Conservation (phyloP, 2,888 invertebrate genomes). For the Aphidius colemani region DNA sequence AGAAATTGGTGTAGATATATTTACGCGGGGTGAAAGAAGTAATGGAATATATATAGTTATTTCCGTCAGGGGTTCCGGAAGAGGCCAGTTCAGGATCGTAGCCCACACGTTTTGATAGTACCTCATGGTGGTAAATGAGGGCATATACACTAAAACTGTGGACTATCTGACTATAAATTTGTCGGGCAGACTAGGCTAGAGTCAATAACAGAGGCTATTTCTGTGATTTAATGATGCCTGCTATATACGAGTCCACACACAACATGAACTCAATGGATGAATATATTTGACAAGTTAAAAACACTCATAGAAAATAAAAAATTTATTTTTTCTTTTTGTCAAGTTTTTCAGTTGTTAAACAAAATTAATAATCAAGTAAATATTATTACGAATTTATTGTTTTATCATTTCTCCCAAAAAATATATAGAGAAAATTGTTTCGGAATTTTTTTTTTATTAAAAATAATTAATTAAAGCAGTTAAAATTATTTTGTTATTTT, state of each 20-base stretch:
- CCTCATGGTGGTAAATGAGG: slow-evolving; percentile 32
- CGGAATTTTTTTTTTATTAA: no score
- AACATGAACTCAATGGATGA: slow-evolving; percentile 12
- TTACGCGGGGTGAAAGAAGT: no score
- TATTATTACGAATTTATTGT: no score
- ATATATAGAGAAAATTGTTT: no score
- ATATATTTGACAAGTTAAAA: no score
- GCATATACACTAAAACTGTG: slow-evolving; percentile 49
- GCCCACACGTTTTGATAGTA: slow-evolving; percentile 23
- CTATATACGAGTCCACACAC: slow-evolving; percentile 34
- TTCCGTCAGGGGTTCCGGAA: slow-evolving; percentile 27
- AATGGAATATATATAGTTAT: not conserved
- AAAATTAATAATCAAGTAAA: no score
- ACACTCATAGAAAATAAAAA: not conserved
- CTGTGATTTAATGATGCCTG: slow-evolving; percentile 59
- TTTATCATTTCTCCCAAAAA: no score
- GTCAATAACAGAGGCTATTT: slow-evolving; percentile 60
- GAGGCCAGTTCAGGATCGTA: slow-evolving; percentile 6
- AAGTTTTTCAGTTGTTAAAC: no score
- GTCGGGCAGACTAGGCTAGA: slow-evolving; percentile 44
- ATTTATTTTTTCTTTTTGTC: not conserved
- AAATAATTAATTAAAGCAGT: no score
- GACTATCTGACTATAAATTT: slow-evolving; percentile 57
- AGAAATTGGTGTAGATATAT: no score
- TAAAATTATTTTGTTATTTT: no score